A percentile compares a stretch with the other conserved stretches of the same genome.
phyloP scores from a whole-genome alignment of 2,113 vertebrate species.

The Pungitius pungitius region DNA sequence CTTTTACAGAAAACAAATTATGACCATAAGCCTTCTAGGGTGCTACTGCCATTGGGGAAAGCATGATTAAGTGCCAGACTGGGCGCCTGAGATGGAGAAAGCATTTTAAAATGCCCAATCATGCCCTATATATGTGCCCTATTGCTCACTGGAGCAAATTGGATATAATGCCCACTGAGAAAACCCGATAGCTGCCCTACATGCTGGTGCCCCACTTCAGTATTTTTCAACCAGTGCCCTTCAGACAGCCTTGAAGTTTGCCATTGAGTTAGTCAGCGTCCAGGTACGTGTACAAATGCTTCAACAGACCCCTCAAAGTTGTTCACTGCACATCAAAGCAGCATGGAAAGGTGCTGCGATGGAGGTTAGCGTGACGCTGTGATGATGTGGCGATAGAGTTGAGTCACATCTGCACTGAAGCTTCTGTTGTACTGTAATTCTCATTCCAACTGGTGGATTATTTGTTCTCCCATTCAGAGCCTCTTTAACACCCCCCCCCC shows the following conservation, averaged over 20 bases:
- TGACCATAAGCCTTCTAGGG: not conserved
- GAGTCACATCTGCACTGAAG: conserved; percentile 28
- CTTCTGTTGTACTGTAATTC: conserved; percentile 19
- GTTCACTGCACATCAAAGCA: not conserved
- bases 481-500: conserved; percentile 43
- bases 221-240: not conserved
- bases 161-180: not conserved
- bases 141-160: not conserved
- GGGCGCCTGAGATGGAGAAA: not conserved
- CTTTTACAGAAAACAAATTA: too few species aligned
- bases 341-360: not conserved
- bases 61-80: not conserved
- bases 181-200: not conserved
- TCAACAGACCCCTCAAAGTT: not conserved
- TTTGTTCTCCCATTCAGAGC: conserved; percentile 50
- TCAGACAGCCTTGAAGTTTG: not conserved
- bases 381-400: conserved; percentile 50
- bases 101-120: not conserved
- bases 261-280: not conserved
- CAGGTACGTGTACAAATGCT: not conserved
- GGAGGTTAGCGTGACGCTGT: not conserved
- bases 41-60: not conserved
- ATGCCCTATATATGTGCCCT: too few species aligned
- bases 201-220: not conserved
- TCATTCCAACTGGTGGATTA: conserved; percentile 44